Base-by-base conservation (phyloP, 2,888 invertebrate species). In the Spialia ferax region DNA sequence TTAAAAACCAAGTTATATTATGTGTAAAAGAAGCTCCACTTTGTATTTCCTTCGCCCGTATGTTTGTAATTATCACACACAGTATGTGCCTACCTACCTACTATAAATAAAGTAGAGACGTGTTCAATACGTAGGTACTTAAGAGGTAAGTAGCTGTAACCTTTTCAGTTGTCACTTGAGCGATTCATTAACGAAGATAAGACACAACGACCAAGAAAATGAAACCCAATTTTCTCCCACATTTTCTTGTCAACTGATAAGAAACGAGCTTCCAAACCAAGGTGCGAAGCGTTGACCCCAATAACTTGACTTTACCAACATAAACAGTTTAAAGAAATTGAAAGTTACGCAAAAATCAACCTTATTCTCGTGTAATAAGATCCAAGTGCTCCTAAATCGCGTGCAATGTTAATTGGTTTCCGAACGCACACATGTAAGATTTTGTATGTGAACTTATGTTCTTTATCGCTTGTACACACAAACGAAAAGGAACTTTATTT, bases 231-330 rank as follows among this genome's bases (percentile, higher is more conserved):
- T 85, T 84, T 83, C 82, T 80, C 79, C 75, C 78, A 77, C 80
- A 83, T 87, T 87, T 89, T 86, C 88, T 88, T 88, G 84, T 82
- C 82, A 76, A 78, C 81, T 81, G 89, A 89, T 89, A 89, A 88
- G 76, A 79, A 83, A 84, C 83, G 78, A 84, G 82, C 85, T 84
- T 83, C 73, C 74, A 77, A 79, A 72, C 80, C 84, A 89, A 91
- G 89, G 89, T 90, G 89, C 85, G 79, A 89, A 89, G 80, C 86
- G 86, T 86, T 91, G 89, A 88, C 89, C 91, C 80, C 85, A 86
- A 88, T 88, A 82, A 69, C 72, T 69, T 66, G 66, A 72, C 68
- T 15, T 23, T 63, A 45, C 64, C 63, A 64, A 65, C 22, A 32
- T 15, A 6, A 26, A 54, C 52, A 8, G n/a, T 52, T 62, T 13